Conservation (phyloP, 2,113 vertebrate genomes). For the Lates calcarifer region DNA sequence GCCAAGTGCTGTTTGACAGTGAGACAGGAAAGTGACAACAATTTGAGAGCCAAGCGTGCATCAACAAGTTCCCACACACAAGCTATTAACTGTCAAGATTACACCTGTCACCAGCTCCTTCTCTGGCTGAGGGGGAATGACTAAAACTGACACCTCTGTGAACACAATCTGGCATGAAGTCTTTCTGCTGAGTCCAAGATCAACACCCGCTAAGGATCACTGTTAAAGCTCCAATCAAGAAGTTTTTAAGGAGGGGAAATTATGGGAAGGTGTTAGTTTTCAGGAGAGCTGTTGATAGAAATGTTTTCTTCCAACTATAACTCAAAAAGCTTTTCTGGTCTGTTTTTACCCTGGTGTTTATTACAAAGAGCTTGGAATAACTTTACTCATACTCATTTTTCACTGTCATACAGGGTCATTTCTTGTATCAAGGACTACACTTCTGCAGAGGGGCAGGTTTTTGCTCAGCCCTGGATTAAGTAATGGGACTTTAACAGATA, state of each 20-base stretch:
- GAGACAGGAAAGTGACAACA: slow-evolving; percentile 28
- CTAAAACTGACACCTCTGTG: slow-evolving; percentile 56
- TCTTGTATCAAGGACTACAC: background rate
- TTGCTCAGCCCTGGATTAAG: slow-evolving; percentile 28
- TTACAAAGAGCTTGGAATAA: background rate
- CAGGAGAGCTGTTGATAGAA: slow-evolving; percentile 6
- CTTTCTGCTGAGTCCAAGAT: slow-evolving; percentile 35
- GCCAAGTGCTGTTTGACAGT: slow-evolving; percentile 15
- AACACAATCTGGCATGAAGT: slow-evolving; percentile 48
- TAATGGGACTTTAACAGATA: slow-evolving; percentile 17
- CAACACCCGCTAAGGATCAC: slow-evolving; percentile 46
- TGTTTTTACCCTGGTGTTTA: background rate
- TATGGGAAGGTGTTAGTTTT: slow-evolving; percentile 38
- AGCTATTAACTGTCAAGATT: slow-evolving; percentile 62
- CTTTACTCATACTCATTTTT: background rate
- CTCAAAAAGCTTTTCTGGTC: background rate
- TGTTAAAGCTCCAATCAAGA: slow-evolving; percentile 31
- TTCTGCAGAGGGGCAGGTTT: slow-evolving; percentile 1
- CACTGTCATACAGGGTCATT: background rate
- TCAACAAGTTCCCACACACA: slow-evolving; percentile 61
- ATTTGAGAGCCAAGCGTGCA: slow-evolving; percentile 31
- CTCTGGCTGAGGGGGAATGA: slow-evolving; percentile 42
- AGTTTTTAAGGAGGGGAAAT: background rate
- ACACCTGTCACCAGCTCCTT: slow-evolving; percentile 64
- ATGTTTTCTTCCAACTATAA: slow-evolving; percentile 8